Conservation (phyloP, 2,113 vertebrate genomes). For the Theristicus caerulescens region DNA sequence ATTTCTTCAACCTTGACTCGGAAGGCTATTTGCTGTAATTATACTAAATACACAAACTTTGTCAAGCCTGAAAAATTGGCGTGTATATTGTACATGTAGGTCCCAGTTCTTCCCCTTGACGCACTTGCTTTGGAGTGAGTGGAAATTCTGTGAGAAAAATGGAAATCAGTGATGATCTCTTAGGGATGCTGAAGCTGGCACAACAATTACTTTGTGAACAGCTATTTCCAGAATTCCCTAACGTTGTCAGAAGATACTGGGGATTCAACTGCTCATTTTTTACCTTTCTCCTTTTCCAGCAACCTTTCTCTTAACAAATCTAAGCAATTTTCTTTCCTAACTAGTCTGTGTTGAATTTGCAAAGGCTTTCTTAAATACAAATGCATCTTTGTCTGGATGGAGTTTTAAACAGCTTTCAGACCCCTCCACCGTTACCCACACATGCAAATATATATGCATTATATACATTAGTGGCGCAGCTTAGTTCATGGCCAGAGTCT, state of each 20-base stretch:
- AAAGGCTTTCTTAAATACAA: neutral
- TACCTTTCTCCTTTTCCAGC: neutral
- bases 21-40: neutral
- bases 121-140: neutral
- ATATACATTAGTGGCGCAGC: neutral
- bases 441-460: neutral
- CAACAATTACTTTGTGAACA: neutral
- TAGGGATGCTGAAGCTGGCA: neutral
- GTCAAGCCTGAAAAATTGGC: neutral
- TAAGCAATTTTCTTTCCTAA: neutral
- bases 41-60: neutral
- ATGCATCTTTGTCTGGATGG: neutral
- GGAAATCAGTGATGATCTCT: neutral
- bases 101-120: neutral
- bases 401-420: neutral
- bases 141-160: neutral
- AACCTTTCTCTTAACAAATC: neutral
- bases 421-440: neutral
- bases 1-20: slow-evolving; percentile 18
- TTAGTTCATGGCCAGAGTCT: neutral
- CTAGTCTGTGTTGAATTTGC: neutral
- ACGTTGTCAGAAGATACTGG: neutral
- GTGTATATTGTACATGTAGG: neutral
- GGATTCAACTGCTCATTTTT: neutral
- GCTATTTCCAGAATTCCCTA: neutral